Percentiles rank a stretch among this genome's conserved stretches.
Conservation (phyloP, 2,888 invertebrate genomes). For the Plagodis pulveraria region DNA sequence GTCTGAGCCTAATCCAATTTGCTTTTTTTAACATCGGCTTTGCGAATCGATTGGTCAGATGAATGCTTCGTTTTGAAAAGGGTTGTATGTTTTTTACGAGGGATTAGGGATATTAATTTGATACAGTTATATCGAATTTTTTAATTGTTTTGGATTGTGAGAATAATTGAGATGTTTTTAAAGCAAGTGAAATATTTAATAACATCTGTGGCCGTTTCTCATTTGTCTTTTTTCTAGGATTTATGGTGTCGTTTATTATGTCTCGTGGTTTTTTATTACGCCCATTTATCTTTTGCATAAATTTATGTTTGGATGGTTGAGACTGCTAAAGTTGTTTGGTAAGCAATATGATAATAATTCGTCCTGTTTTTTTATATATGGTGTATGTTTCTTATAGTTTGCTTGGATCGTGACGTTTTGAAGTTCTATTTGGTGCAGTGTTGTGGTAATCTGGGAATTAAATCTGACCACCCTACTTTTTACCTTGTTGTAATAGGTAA, state of each 20-base stretch:
- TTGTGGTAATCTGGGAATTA: too few relatives aligned
- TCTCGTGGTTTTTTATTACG: neutral
- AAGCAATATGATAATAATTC: neutral
- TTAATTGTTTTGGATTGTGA: slow-evolving; percentile 29
- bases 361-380: neutral
- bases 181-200: slow-evolving; percentile 3
- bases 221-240: neutral
- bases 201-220: neutral
- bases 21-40: slow-evolving; percentile 47
- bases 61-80: slow-evolving; percentile 51
- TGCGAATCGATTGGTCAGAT: slow-evolving; percentile 52
- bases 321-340: too few relatives aligned
- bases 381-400: neutral
- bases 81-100: slow-evolving; percentile 34
- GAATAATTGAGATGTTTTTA: slow-evolving; percentile 20
- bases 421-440: too few relatives aligned
- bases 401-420: too few relatives aligned
- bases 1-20: slow-evolving; percentile 49
- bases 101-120: slow-evolving; percentile 31
- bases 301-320: too few relatives aligned
- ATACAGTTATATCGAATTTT: slow-evolving; percentile 30
- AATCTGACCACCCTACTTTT: too few relatives aligned
- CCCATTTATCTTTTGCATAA: neutral
- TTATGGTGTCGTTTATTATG: neutral
- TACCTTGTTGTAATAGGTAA: too few relatives aligned